Base-by-base conservation (phyloP, 2,113 vertebrate species). In the Ovibos moschatus region DNA sequence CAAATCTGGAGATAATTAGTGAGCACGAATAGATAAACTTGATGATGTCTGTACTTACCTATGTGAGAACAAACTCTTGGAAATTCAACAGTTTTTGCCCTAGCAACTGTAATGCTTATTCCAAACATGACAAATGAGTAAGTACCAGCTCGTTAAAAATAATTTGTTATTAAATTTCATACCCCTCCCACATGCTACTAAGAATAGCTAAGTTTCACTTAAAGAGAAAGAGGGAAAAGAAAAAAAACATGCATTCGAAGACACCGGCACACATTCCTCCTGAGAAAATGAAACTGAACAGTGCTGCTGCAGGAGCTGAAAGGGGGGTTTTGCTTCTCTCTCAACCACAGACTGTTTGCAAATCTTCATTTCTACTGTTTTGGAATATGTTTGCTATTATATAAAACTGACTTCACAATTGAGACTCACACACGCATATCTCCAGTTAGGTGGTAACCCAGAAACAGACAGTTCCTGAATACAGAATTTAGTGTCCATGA, bases 101-200 rank as follows among this genome's bases (percentile, higher is more conserved):
- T 93, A 57, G 84, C 83, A 97, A 96, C 40, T 74, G 58, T 33
- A 87, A 91, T 64, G 40, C 64, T 94, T 85, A 83, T 93, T 91
- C n/a, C 40, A 90, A 96, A 95, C 81, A 43, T 85, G 74, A 93
- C 64, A 82, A 96, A 50, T 93, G 97, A 98, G 95, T 97, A 98
- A 98, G 97, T 97, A 98, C 92, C 93, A 92, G 97, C 91, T 85
- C 97, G 93, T 98, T 98, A 98, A 98, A 98, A 98, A 99, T 98
- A 98, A 93, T 74, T 94, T 98, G 87, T 94, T 98, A 99, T 98
- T 98, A 55, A 96, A 98, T 98, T 97, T 99, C 98, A 96, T 91
- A 93, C 91, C 90, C 96, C 96, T 98, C 97, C 98, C 96, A 98
- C 95, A 28, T 25, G 95, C 64, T 89, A 96, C 98, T 98, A 98